phyloP scores from a whole-genome alignment of 2,113 vertebrate species.

The Mixornis gularis region DNA sequence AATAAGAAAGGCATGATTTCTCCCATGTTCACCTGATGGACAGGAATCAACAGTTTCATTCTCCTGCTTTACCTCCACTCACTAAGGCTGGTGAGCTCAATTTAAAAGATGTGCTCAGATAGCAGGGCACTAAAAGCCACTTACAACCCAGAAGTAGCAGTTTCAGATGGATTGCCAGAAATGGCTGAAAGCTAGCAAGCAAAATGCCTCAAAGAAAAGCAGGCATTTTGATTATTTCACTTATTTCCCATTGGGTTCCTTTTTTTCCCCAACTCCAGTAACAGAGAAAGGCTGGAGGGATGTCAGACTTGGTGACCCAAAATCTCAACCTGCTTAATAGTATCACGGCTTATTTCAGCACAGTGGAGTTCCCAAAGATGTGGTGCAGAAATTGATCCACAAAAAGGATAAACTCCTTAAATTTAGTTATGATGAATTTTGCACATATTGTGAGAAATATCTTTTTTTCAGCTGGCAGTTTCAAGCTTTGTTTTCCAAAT shows the following conservation, averaged over 20 bases:
- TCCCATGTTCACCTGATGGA: neutral
- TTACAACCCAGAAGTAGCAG: neutral
- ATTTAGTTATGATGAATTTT: neutral
- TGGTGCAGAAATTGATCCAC: neutral
- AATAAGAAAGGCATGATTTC: neutral
- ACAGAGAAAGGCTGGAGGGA: neutral
- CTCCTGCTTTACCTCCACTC: neutral
- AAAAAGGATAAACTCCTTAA: neutral
- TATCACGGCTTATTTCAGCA: neutral
- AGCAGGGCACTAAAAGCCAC: conserved; percentile 9
- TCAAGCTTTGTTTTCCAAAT: neutral
- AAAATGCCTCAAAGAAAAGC: neutral
- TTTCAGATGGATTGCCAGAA: conserved; percentile 1
- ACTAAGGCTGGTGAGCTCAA: neutral
- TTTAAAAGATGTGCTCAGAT: conserved; percentile 6
- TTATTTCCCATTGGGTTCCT: neutral
- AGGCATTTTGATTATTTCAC: neutral
- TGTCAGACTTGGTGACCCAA: neutral
- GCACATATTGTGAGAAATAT: neutral
- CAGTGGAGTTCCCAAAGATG: neutral
- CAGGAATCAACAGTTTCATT: conserved; percentile 11
- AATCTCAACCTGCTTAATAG: neutral
- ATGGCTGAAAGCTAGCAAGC: neutral
- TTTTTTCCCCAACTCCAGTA: neutral
- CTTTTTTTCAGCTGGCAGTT: neutral